Evolutionary conservation across 2,888 invertebrate species (phyloP), one percentile per base, ranked within the genome.

Genomic region (Oxytorus armatus): DNA sequence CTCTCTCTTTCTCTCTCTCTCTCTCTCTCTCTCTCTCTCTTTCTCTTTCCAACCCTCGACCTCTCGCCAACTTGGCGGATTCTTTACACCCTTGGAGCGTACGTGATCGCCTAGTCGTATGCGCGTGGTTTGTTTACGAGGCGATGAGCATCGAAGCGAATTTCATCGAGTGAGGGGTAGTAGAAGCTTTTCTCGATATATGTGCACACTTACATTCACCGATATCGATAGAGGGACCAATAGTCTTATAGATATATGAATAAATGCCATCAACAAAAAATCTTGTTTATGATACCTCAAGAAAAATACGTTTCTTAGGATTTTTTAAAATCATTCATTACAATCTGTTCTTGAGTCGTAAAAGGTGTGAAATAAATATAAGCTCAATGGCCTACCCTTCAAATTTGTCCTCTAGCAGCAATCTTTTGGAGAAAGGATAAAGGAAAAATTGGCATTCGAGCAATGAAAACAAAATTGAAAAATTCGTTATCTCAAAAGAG

Each of bases 81-180:
- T 75, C 75, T 78, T 75, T 72, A 53, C 74, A 51, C 74, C 75
- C 77, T 23, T 68, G 1, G 63, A 25, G 72, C 68, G 77, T 63
- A 75, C 81, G 68, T 72, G 77, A 76, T 68, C 57, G 59, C 59
- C 39, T 14, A 57, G 72, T 81, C 82, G 82, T 78, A 80, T 82
- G 84, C 78, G 82, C 81, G 83, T 82, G 81, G 87, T 86, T 88
- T 88, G 86, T 88, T 88, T 88, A 88, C 88, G 87, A 86, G 86
- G 78, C 77, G 82, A 81, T 78, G 83, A 82, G 82, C 87, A 86
- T 81, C 88, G 85, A 83, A 84, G 87, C 84, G 86, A 84, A 85
- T 80, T 85, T 86, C 83, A 84, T 63, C 63, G 77, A 25, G 57
- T n/a, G 51, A 23, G 63, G 42, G 59, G 51, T 82, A 76, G 59